These are phyloP conservation scores for Drosophila acutilabella DNA, from an alignment of 2,888 invertebrate genomes.

Conservation along the genomic window DNA sequence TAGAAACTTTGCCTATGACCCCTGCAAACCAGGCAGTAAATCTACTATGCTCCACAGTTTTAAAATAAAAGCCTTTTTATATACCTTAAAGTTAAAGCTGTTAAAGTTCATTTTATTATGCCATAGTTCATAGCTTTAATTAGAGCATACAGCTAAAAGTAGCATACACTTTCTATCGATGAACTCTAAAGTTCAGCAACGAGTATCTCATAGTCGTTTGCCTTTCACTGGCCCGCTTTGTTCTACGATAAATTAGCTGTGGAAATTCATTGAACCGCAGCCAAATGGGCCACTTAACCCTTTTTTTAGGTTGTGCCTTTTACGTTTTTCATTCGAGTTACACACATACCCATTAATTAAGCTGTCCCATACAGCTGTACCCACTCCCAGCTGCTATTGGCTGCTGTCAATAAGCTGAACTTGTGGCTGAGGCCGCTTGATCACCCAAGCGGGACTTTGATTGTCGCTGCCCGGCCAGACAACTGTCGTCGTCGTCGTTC, in stretches of 20 bases:
- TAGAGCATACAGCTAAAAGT: too few species aligned
- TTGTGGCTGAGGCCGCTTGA: constrained; percentile 60
- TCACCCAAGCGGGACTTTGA: constrained; percentile 54
- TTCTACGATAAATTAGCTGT: constrained; percentile 54
- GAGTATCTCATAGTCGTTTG: not conserved
- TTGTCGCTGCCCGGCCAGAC: constrained; percentile 19
- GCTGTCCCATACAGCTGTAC: constrained; percentile 21
- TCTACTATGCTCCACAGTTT: too few species aligned
- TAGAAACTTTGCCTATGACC: too few species aligned
- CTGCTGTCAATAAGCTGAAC: constrained; percentile 68
- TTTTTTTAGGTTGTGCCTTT: constrained; percentile 27
- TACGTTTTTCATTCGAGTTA: constrained; percentile 1
- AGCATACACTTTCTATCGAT: too few species aligned
- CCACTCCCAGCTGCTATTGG: not conserved
- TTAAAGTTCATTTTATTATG: too few species aligned
- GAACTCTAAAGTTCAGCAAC: too few species aligned
- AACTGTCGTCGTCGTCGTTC: constrained; percentile 2
- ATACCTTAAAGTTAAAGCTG: too few species aligned
- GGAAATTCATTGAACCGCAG: constrained; percentile 64
- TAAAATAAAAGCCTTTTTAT: too few species aligned
- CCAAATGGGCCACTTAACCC: constrained; percentile 71
- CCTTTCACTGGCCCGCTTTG: constrained; percentile 21
- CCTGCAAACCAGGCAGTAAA: too few species aligned
- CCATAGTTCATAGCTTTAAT: too few species aligned
- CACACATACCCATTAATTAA: constrained; percentile 63